Evolutionary conservation across 1,140 invertebrate species (phyloP), one percentile per base, ranked within the genome.

Genomic region (Calycopis cecrops): DNA sequence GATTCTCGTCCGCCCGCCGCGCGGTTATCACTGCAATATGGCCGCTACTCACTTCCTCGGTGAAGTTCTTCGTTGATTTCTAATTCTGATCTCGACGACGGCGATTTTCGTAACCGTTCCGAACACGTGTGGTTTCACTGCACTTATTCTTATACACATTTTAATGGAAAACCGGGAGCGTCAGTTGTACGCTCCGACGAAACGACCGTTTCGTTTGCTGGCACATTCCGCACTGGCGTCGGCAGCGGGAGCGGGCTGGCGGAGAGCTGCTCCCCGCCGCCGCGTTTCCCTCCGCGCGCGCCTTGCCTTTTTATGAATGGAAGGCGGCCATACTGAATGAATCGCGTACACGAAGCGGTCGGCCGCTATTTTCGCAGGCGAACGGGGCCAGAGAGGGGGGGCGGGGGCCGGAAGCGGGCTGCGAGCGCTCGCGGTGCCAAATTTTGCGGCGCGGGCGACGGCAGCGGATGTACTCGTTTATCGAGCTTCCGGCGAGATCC

Each of bases 251-350:
- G 77, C 76, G 82, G 79, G 74, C 71, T 86, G 90, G 88, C 88
- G 89, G 79, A 87, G 85, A 74, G 80, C 74, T 66, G 67, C 81
- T 58, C 72, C 72, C 80, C 79, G 60, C 71, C 71, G 69, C 73
- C 77, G 66, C 74, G 53, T 71, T 52, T 59, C 75, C 69, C 67
- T 54, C 78, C 70, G 69, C 71, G 80, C 76, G 73, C 79, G 77
- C 88, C 80, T 80, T 76, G 89, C 88, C 90, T 92, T 92, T 92
- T 92, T 92, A 92, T 92, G 91, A 92, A 92, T 92, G 91, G 90
- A 90, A 90, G 90, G 90, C 91, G 90, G 91, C 91, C 91, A 92
- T 92, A 91, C 91, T 92, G 91, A 91, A 90, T 90, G 89, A 89
- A 90, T 81, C 83, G 86, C 87, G 87, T 88, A 89, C 81, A 82